These are phyloP conservation scores for Salminus brasiliensis DNA, from an alignment of 2,113 vertebrate genomes.

Conservation along the genomic window DNA sequence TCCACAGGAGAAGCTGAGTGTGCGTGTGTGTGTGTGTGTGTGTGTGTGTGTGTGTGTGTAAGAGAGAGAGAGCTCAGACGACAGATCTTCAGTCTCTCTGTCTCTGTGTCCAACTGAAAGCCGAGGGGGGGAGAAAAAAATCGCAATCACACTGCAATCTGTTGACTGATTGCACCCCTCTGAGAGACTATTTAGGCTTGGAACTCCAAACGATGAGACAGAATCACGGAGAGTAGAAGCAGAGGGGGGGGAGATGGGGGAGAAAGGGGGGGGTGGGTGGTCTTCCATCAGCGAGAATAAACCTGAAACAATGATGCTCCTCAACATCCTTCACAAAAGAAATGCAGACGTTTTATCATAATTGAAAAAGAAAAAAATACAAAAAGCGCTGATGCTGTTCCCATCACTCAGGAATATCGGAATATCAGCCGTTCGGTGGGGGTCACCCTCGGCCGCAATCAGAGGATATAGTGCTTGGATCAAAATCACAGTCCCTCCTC, in stretches of 20 bases:
- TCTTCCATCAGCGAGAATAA: background rate
- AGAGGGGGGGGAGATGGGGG: background rate
- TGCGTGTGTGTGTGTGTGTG: too few species aligned
- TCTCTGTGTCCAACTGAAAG: background rate
- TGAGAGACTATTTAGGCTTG: slow-evolving; percentile 7
- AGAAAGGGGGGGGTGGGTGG: background rate
- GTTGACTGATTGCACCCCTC: slow-evolving; percentile 19
- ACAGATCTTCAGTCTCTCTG: slow-evolving; percentile 9
- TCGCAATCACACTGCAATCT: slow-evolving; percentile 4
- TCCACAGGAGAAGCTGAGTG: background rate
- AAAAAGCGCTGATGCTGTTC: too few species aligned
- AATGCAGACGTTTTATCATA: background rate
- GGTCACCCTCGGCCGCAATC: background rate
- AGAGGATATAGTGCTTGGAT: background rate
- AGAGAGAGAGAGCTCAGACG: too few species aligned
- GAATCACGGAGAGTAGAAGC: background rate
- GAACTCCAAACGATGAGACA: background rate
- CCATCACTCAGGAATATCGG: background rate
- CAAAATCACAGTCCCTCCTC: background rate
- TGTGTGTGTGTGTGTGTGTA: background rate
- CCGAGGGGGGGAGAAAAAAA: background rate
- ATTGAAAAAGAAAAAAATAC: too few species aligned
- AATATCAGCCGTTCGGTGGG: background rate
- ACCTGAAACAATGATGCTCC: background rate
- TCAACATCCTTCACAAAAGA: background rate